Conservation (phyloP, 2,113 vertebrate genomes). For the Okapia johnstoni region DNA sequence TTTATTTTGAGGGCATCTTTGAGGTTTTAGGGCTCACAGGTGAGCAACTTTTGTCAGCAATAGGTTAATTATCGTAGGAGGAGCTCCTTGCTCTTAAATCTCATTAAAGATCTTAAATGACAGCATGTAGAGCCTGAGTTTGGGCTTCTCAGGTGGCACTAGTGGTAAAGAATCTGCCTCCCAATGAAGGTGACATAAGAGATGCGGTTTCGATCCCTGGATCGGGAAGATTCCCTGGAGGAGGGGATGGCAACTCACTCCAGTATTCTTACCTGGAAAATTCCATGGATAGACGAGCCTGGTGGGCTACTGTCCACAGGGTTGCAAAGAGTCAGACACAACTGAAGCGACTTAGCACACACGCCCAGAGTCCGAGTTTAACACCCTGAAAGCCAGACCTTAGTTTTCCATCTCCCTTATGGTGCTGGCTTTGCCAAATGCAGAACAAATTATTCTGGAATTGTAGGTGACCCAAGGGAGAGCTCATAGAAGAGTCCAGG, state of each 20-base stretch:
- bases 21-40: not conserved
- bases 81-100: not conserved
- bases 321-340: not conserved
- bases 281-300: not conserved
- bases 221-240: not conserved
- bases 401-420: not conserved
- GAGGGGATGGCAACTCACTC: not conserved
- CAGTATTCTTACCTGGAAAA: not conserved
- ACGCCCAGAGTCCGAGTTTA: not conserved
- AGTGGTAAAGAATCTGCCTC: not conserved
- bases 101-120: not conserved
- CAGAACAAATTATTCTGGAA: conserved; percentile 19
- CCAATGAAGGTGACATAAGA: not conserved
- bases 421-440: not conserved
- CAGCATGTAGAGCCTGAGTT: not conserved
- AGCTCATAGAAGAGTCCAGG: not conserved
- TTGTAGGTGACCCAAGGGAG: conserved; percentile 14
- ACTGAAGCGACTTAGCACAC: not conserved
- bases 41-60: not conserved
- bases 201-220: not conserved
- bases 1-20: not conserved
- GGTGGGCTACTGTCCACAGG: not conserved
- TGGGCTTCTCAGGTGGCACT: not conserved
- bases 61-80: not conserved
- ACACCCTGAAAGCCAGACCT: not conserved